Conservation (phyloP, 2,888 invertebrate species). For the Mactromeris polynyma region DNA sequence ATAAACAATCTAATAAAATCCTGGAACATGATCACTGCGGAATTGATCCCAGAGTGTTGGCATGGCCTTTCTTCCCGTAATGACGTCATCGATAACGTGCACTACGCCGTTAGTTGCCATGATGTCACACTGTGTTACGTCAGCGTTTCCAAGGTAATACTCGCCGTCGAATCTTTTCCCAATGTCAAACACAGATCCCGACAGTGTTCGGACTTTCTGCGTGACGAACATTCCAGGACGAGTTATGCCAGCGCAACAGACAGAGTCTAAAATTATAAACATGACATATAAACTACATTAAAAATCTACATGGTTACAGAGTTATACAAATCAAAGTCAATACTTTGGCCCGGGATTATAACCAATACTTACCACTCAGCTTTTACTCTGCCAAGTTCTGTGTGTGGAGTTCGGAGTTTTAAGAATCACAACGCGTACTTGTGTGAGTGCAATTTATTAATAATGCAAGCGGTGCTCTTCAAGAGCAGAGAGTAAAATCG, state of each 20-base stretch:
- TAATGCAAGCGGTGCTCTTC: no score
- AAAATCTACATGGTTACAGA: no score
- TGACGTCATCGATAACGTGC: conserved; percentile 90
- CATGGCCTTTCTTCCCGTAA: conserved; percentile 79
- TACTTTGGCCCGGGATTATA: no score
- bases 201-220: conserved; percentile 85
- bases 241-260: conserved; percentile 88
- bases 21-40: no score
- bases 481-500: no score
- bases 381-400: no score
- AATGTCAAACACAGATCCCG: conserved; percentile 72
- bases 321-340: no score
- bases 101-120: conserved; percentile 92
- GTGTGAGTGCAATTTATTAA: no score
- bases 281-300: background rate
- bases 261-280: conserved; percentile 68
- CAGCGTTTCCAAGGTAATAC: conserved; percentile 84
- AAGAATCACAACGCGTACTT: no score
- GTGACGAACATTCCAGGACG: conserved; percentile 85
- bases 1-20: no score
- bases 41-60: conserved; percentile 8
- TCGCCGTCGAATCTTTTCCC: conserved; percentile 40
- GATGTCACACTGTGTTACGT: conserved; percentile 89
- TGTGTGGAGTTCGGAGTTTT: no score
- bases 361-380: no score